Evolutionary conservation across 2,113 vertebrate species (phyloP).

Genomic region (Pachycephala philippinensis): DNA sequence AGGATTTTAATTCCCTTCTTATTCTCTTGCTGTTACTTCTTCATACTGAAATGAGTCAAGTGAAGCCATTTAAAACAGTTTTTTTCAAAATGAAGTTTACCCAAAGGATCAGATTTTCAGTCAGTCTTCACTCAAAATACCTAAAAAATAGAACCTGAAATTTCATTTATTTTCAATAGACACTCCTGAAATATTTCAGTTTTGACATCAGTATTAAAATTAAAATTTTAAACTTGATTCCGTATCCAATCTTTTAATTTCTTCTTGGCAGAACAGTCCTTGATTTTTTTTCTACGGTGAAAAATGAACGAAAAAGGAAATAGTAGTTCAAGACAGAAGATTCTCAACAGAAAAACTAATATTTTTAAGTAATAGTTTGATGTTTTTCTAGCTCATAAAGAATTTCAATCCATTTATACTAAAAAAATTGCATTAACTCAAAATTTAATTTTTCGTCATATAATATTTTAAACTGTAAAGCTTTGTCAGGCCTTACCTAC

Average conservation of each 20-base stretch:
- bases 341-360: neutral
- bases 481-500: neutral
- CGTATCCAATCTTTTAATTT: rapidly evolving
- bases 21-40: neutral
- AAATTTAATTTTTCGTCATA: neutral
- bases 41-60: neutral
- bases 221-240: neutral
- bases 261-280: neutral
- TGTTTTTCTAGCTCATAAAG: neutral
- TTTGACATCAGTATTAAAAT: neutral
- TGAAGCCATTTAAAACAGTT: neutral
- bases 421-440: neutral
- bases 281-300: neutral
- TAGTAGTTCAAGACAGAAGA: neutral
- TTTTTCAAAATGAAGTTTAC: neutral
- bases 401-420: neutral
- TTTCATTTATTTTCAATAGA: neutral
- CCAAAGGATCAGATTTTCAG: neutral
- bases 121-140: neutral
- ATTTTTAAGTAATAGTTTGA: neutral
- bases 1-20: neutral
- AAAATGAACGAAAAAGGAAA: neutral
- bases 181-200: neutral
- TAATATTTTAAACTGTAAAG: neutral
- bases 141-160: neutral